These are phyloP conservation scores for Ophioninae sp. DNA, from an alignment of 2,888 invertebrate species.

Conservation along the genomic window DNA sequence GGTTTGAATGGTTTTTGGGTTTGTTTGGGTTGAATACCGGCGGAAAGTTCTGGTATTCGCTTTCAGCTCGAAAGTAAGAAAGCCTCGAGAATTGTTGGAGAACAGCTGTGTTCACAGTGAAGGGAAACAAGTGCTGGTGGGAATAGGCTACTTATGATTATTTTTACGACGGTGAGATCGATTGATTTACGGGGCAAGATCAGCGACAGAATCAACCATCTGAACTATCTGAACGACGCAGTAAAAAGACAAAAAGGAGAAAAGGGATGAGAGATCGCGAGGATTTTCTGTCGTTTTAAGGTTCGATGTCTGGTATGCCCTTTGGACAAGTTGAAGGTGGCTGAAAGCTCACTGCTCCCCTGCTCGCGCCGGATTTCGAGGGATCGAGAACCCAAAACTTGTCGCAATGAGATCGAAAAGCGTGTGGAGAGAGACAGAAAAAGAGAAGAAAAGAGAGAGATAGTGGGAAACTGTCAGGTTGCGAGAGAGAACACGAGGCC, in stretches of 20 bases:
- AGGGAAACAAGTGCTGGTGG: constrained; percentile 19
- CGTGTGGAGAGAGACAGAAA: not conserved
- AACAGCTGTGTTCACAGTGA: not conserved
- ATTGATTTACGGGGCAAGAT: constrained; percentile 40
- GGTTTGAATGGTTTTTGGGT: no score
- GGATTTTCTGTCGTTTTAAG: not conserved
- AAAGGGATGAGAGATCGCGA: constrained; percentile 5
- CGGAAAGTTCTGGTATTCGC: no score
- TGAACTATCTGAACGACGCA: constrained; percentile 48
- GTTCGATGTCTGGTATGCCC: constrained; percentile 28
- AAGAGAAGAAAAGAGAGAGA: not conserved
- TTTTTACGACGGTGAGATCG: constrained; percentile 28
- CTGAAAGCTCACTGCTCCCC: constrained; percentile 28
- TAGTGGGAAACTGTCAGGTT: constrained; percentile 41
- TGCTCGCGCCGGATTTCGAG: constrained; percentile 77
- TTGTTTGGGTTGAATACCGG: no score
- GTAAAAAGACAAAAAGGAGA: constrained; percentile 23
- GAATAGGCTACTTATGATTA: constrained; percentile 39
- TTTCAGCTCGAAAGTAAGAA: no score
- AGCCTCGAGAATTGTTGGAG: not conserved
- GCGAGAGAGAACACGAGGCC: constrained; percentile 47
- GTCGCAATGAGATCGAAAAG: constrained; percentile 38
- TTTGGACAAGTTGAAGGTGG: constrained; percentile 46
- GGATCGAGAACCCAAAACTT: constrained; percentile 47
- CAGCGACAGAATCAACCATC: constrained; percentile 50